Evolutionary conservation across 2,113 vertebrate species (phyloP).

Genomic region (Bujurquina vittata): DNA sequence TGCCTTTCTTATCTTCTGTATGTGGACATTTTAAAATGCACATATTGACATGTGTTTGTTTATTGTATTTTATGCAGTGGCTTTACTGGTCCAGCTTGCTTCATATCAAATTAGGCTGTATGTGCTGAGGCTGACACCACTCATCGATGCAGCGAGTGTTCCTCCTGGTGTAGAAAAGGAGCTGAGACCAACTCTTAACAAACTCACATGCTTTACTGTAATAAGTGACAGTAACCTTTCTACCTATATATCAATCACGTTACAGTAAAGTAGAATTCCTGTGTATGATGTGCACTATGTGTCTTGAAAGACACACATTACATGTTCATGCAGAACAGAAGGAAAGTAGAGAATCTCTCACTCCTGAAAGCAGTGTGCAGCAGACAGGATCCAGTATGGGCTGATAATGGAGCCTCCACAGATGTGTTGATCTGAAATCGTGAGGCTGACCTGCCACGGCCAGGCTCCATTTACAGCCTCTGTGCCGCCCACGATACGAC

Average conservation of each 20-base stretch:
- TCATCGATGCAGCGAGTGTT: no score
- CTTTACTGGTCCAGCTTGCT: no score
- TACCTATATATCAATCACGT: neutral
- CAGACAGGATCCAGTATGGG: constrained; percentile 87
- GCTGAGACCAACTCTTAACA: neutral
- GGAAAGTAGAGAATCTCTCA: constrained; percentile 77
- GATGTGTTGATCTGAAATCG: constrained; percentile 76
- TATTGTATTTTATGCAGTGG: no score
- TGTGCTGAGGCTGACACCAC: no score
- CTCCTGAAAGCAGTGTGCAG: constrained; percentile 90
- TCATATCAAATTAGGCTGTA: no score
- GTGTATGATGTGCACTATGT: neutral
- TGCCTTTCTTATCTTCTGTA: no score
- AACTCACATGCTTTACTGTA: neutral
- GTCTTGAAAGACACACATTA: neutral
- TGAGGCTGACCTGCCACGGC: constrained; percentile 97
- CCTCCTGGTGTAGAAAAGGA: neutral
- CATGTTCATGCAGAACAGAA: neutral
- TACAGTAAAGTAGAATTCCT: neutral
- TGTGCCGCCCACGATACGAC: constrained; percentile 89
- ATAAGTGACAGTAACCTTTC: neutral
- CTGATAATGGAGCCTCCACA: constrained; percentile 92
- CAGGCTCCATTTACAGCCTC: constrained; percentile 79
- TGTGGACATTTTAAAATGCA: no score
- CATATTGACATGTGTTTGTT: no score